Evolutionary conservation across 2,113 vertebrate species (phyloP), one percentile per base, ranked within the genome.

Genomic region (Cepphus grylle): DNA sequence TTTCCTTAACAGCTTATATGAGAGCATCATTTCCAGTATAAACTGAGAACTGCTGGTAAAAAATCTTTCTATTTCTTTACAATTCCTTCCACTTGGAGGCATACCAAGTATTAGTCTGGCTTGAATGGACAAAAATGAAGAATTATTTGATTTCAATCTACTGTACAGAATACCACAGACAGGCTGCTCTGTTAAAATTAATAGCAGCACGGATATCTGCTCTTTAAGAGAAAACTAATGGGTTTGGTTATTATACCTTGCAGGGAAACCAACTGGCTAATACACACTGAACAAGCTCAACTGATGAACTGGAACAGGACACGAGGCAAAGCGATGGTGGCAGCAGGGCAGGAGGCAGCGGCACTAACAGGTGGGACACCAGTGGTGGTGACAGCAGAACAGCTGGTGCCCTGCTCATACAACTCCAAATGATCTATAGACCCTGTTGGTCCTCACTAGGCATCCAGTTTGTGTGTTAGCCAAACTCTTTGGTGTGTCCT

Each of bases 261-360:
- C 1, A 1, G 85, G 45, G 42, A 70, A 92, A 85, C 20, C 0
- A 2, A 66, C 16, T 20, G 80, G 58, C 47, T 67, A 3, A 32
- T 3, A 26, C 25, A 50, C 69, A 21, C 34, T 13, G 72, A 62
- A 66, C 59, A 42, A 84, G 65, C 59, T 70, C 90, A 80, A 5
- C 55, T 11, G 66, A 34, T 62, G n/a, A 29, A 27, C 26, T 18
- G 82, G 79, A 50, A 15, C 16, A 55, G 66, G 52, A 29, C 27
- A 32, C 0, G 0, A 32, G 26, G 71, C 32, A 10, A 25, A n/a
- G 45, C 38, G 70, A 12, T 0, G 20, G 22, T 5, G 71, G 59
- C 45, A 71, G 65, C 58, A 15, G 81, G 53, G 62, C 73, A 43
- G 86, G 71, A 80, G 22, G 45, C 38, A 38, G 77, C 3, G 5